Evolutionary conservation across 2,113 vertebrate genomes (phyloP).

Genomic region (Crotalus horridus): DNA sequence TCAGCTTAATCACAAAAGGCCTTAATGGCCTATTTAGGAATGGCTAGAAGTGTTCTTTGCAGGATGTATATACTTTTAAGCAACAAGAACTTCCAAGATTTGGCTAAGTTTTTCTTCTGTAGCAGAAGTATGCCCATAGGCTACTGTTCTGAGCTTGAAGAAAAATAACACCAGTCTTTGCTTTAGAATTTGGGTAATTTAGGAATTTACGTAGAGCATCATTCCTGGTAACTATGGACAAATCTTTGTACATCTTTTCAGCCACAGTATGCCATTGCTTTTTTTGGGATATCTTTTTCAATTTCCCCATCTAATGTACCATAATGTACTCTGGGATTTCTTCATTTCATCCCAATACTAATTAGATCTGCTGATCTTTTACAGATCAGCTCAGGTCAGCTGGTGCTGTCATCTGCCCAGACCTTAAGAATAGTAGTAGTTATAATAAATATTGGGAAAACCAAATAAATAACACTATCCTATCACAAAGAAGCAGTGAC

Average conservation of each 20-base stretch:
- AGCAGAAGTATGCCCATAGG: slow-evolving; percentile 16
- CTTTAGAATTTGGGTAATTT: not conserved
- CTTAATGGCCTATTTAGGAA: slow-evolving; percentile 25
- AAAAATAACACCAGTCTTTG: not conserved
- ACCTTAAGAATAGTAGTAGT: not conserved
- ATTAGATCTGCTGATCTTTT: not conserved
- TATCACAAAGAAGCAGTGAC: not conserved
- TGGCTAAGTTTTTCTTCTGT: slow-evolving; percentile 24
- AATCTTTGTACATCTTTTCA: not conserved
- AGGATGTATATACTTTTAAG: slow-evolving; percentile 14
- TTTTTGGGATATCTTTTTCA: not conserved
- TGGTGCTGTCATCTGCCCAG: not conserved
- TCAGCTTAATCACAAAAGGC: not conserved
- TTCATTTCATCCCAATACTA: not conserved
- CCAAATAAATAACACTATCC: not conserved
- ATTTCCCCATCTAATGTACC: not conserved
- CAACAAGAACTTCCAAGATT: slow-evolving; percentile 33
- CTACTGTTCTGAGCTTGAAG: not conserved
- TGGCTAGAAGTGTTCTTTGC: not conserved
- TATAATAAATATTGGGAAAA: not conserved
- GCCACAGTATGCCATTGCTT: not conserved
- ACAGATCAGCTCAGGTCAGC: not conserved
- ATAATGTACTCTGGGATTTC: not conserved
- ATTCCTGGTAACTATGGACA: not conserved
- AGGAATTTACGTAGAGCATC: not conserved